Evolutionary conservation across 2,888 invertebrate genomes (phyloP).

Genomic region (Gastracanthus pulcherrimus): DNA sequence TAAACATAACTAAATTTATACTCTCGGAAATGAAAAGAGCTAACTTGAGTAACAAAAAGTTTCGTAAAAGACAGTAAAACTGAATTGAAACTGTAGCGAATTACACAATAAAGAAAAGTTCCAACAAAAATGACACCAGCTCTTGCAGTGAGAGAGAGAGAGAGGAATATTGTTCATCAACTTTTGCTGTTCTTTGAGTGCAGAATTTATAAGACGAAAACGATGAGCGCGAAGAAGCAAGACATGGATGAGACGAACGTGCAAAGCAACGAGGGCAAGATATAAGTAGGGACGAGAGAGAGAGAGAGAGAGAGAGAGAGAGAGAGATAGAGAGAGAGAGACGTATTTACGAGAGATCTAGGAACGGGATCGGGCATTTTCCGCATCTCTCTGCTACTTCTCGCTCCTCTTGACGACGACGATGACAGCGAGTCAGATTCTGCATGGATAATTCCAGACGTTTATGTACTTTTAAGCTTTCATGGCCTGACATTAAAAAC

Average conservation of each 20-base stretch:
- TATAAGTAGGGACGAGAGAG: neutral
- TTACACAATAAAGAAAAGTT: neutral
- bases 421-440: neutral
- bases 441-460: constrained; percentile 13
- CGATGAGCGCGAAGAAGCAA: neutral
- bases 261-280: neutral
- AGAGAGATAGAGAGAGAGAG: too few relatives aligned
- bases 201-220: too few relatives aligned
- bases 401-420: too few relatives aligned
- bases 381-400: too few relatives aligned
- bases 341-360: too few relatives aligned
- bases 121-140: neutral
- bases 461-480: constrained; percentile 29
- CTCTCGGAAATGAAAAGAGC: neutral
- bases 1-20: neutral
- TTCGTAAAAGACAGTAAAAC: too few relatives aligned
- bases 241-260: neutral
- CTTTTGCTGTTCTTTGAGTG: too few relatives aligned
- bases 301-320: neutral
- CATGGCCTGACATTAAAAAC: neutral
- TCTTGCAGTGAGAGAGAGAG: neutral
- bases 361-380: too few relatives aligned
- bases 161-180: neutral
- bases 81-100: neutral
- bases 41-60: too few relatives aligned